Evolutionary conservation across 2,113 vertebrate species (phyloP), one percentile per base, ranked within the genome.

Genomic region (Uria aalge): DNA sequence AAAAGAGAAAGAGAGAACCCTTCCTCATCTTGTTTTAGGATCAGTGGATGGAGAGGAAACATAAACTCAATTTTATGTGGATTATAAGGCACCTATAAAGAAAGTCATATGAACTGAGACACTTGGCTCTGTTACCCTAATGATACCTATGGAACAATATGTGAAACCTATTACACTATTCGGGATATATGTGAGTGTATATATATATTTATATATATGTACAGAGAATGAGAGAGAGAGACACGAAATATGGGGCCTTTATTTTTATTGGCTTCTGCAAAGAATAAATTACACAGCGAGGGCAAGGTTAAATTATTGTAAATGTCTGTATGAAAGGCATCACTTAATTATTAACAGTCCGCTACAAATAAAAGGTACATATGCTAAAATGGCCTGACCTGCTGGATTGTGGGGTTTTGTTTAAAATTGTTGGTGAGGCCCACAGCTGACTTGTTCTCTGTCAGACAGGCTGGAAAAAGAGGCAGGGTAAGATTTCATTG

Each of bases 301-400:
- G 96, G 96, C 95, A 96, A 95, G 94, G 95, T 96, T 96, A 97
- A 97, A 97, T 97, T 97, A 96, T 96, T 96, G 95, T 96, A 92
- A 96, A 97, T 95, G 96, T 97, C 96, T 95, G 94, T 96, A 95
- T 95, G 94, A 97, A 98, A 97, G 94, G 93, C 96, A 94, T 97
- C 95, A 96, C 95, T 97, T 97, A 97, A 97, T 97, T 97, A 97
- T 96, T 96, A 97, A 96, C 96, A 95, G 95, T 80, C 96, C 10
- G 40, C 90, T 92, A 59, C 94, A 97, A 97, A 97, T 96, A 96
- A 96, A 97, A 98, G 88, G 94, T 96, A 73, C 96, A 90, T 82
- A 97, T 94, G 93, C 90, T 95, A 86, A 94, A 97, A 91, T 90
- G 78, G 94, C 86, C 81, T 94, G 96, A 95, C 83, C 95, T 92